phyloP scores from a whole-genome alignment of 2,797 vertebrate genomes.

The Hyperoplus immaculatus region DNA sequence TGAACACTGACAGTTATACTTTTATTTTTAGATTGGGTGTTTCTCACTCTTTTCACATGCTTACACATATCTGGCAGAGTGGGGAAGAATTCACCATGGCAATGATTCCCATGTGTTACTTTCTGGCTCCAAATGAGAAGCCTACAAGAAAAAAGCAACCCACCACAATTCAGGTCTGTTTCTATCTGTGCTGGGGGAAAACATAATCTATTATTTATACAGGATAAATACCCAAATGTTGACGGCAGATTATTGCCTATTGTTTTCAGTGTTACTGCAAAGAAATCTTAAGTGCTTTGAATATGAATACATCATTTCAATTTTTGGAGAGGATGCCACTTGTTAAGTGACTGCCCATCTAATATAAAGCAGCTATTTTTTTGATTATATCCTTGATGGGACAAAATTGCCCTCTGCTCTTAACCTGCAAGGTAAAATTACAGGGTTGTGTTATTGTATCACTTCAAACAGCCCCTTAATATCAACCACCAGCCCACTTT shows the following conservation, averaged over 20 bases:
- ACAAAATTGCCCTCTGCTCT: slow-evolving; percentile 34
- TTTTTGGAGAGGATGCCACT: neutral
- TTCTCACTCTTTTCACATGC: slow-evolving; percentile 59
- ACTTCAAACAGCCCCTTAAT: slow-evolving; percentile 20
- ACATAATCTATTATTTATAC: neutral
- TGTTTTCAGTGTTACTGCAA: neutral
- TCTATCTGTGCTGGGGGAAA: slow-evolving; percentile 6
- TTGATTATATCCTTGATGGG: slow-evolving; percentile 7
- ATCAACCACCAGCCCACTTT: slow-evolving; percentile 7
- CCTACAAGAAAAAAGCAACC: slow-evolving; percentile 20
- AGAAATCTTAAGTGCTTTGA: neutral
- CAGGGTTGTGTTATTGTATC: slow-evolving; percentile 34
- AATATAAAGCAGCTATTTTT: neutral
- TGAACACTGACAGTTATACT: slow-evolving; percentile 7
- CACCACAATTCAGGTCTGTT: neutral
- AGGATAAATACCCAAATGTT: neutral
- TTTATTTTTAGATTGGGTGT: slow-evolving; percentile 40
- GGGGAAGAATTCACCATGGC: slow-evolving; percentile 38
- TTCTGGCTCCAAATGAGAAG: slow-evolving; percentile 41
- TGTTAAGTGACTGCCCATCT: neutral
- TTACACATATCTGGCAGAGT: slow-evolving; percentile 48
- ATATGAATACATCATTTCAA: neutral
- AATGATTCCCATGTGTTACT: slow-evolving; percentile 61
- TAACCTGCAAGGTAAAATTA: slow-evolving; percentile 37
- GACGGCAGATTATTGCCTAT: neutral